phyloP scores from a whole-genome alignment of 2,797 vertebrate species.

The Chelmon rostratus region DNA sequence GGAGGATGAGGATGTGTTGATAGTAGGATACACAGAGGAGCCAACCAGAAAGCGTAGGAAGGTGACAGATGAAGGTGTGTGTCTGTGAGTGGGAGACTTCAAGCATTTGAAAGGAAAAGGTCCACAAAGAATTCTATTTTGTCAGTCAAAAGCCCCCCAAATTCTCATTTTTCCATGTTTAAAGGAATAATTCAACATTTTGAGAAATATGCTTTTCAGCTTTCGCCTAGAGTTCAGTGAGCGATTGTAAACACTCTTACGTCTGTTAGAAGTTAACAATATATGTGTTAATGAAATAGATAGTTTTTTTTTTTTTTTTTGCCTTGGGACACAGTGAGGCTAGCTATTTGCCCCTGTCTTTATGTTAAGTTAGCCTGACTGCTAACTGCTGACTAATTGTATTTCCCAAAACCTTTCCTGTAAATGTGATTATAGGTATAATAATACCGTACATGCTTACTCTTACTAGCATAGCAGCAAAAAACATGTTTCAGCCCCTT shows the following conservation, averaged over 20 bases:
- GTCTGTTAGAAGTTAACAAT: too few species aligned
- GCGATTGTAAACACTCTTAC: too few species aligned
- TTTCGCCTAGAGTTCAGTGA: background rate
- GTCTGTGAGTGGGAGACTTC: slow-evolving; percentile 38
- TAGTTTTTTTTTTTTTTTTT: too few species aligned
- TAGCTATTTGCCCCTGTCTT: background rate
- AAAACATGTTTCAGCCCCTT: background rate
- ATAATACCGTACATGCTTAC: background rate
- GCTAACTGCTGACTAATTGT: background rate
- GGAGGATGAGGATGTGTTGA: slow-evolving; percentile 88
- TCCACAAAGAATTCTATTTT: slow-evolving; percentile 20
- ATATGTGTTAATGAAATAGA: too few species aligned
- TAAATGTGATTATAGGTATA: background rate
- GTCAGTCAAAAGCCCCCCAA: background rate
- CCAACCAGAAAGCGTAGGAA: slow-evolving; percentile 79
- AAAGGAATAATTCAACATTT: background rate
- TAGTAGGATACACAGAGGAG: slow-evolving; percentile 83
- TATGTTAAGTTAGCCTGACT: background rate
- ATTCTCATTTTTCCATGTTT: background rate
- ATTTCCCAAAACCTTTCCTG: background rate
- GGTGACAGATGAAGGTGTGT: slow-evolving; percentile 85
- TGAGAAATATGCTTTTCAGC: background rate
- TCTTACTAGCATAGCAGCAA: background rate
- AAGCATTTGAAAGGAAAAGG: background rate
- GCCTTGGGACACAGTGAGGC: background rate